phyloP scores from a whole-genome alignment of 2,888 invertebrate genomes.

The Netelia virgata region DNA sequence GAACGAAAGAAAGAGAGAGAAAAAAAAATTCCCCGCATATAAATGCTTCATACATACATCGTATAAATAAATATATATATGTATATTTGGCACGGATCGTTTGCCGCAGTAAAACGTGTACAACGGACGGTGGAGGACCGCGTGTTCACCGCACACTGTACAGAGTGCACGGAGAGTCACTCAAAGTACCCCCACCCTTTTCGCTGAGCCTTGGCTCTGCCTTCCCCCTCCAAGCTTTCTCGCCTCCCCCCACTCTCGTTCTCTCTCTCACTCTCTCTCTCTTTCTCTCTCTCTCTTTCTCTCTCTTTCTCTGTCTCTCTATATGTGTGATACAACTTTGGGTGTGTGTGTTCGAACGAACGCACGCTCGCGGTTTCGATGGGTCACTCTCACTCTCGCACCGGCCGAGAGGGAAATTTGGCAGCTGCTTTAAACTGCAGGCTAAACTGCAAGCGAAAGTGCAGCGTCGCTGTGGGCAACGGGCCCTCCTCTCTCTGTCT shows the following conservation, averaged over 20 bases:
- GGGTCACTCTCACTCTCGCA: conserved; percentile 84
- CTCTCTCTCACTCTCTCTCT: conserved; percentile 19
- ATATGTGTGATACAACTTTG: conserved; percentile 6
- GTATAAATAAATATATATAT: conserved; percentile 8
- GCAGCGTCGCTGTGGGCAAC: conserved; percentile 66
- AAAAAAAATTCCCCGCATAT: too few relatives aligned
- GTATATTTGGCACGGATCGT: conserved; percentile 10
- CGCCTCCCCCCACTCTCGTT: neutral
- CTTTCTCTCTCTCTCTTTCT: conserved; percentile 10
- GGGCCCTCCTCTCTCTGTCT: conserved; percentile 48
- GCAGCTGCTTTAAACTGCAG: conserved; percentile 83
- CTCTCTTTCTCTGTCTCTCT: too few relatives aligned
- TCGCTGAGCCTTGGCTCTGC: neutral
- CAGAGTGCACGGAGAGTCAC: conserved; percentile 47
- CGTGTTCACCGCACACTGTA: conserved; percentile 54
- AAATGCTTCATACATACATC: neutral
- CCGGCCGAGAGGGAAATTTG: conserved; percentile 84
- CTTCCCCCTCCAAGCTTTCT: conserved; percentile 31
- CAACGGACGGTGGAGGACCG: conserved; percentile 38
- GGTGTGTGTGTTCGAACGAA: conserved; percentile 49
- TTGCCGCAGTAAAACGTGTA: conserved; percentile 52
- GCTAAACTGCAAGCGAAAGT: conserved; percentile 81
- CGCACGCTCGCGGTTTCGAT: conserved; percentile 79
- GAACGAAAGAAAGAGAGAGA: too few relatives aligned
- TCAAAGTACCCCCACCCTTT: conserved; percentile 18